phyloP scores from a whole-genome alignment of 2,113 vertebrate genomes.

The Theropithecus gelada region DNA sequence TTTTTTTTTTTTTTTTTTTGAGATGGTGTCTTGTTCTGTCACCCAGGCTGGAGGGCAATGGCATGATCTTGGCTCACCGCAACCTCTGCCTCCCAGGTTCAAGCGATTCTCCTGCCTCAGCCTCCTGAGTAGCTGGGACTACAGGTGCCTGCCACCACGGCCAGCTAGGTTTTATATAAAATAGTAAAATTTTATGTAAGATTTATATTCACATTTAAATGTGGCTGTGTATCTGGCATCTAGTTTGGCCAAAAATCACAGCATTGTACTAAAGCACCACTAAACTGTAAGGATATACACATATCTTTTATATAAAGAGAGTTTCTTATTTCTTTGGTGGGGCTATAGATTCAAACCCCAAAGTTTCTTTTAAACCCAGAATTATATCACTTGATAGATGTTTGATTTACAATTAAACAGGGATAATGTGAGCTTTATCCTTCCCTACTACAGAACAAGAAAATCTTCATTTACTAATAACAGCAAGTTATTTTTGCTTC shows the following conservation, averaged over 20 bases:
- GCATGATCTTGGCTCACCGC: no score
- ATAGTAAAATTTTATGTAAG: slow-evolving; percentile 33
- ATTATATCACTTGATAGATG: neutral
- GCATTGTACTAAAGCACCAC: neutral
- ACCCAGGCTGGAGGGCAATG: no score
- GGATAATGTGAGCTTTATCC: slow-evolving; percentile 27
- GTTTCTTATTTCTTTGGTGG: slow-evolving; percentile 1
- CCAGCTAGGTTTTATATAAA: neutral
- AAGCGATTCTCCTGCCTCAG: no score
- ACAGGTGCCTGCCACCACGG: no score
- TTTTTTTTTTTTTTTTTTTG: no score
- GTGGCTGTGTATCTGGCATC: neutral
- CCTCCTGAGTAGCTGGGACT: no score
- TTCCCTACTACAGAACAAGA: neutral
- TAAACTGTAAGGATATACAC: neutral
- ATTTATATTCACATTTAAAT: slow-evolving; percentile 51
- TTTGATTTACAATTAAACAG: slow-evolving; percentile 20
- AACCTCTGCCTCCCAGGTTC: no score
- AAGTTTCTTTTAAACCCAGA: slow-evolving; percentile 44
- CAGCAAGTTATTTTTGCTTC: slow-evolving; percentile 7
- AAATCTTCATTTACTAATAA: slow-evolving; percentile 47
- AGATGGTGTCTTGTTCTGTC: no score
- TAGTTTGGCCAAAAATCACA: slow-evolving; percentile 19
- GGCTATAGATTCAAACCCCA: neutral
- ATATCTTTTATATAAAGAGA: neutral